Conservation (phyloP, 2,888 invertebrate genomes). For the Leptinotarsa tumamoca region DNA sequence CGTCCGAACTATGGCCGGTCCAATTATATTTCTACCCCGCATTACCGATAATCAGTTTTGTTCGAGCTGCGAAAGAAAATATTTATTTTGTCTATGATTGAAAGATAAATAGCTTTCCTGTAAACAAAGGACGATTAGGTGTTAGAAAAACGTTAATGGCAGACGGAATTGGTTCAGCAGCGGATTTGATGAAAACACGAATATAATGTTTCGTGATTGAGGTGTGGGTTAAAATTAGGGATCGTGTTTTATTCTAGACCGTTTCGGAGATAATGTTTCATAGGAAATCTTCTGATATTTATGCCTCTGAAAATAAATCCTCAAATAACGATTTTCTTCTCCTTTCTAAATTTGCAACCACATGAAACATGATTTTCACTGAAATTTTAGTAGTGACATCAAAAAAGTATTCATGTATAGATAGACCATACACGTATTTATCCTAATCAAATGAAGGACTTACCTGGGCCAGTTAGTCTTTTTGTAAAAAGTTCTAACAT, state of each 20-base stretch:
- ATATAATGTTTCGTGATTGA: neutral
- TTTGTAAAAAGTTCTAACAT: no score
- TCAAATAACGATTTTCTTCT: no score
- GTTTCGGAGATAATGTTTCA: neutral
- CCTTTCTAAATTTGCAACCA: no score
- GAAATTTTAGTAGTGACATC: no score
- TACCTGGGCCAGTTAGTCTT: no score
- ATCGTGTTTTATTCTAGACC: neutral
- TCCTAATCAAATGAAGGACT: no score
- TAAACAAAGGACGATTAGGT: constrained; percentile 25
- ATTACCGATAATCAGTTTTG: constrained; percentile 41
- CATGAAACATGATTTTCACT: no score
- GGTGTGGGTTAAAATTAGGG: neutral
- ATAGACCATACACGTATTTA: no score
- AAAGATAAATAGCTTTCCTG: constrained; percentile 34
- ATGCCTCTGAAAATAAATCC: no score
- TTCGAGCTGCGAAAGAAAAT: constrained; percentile 37
- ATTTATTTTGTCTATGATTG: constrained; percentile 43
- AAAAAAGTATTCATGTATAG: no score
- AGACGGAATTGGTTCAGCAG: neutral
- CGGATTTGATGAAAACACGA: constrained; percentile 1
- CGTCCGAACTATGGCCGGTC: constrained; percentile 55
- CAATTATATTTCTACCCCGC: constrained; percentile 60
- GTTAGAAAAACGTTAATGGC: constrained; percentile 23
- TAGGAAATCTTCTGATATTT: no score